Percentiles rank a stretch among this genome's conserved stretches.
These are phyloP conservation scores for Cremastinae sp. DNA, from an alignment of 2,888 invertebrate genomes.

Conservation along the genomic window DNA sequence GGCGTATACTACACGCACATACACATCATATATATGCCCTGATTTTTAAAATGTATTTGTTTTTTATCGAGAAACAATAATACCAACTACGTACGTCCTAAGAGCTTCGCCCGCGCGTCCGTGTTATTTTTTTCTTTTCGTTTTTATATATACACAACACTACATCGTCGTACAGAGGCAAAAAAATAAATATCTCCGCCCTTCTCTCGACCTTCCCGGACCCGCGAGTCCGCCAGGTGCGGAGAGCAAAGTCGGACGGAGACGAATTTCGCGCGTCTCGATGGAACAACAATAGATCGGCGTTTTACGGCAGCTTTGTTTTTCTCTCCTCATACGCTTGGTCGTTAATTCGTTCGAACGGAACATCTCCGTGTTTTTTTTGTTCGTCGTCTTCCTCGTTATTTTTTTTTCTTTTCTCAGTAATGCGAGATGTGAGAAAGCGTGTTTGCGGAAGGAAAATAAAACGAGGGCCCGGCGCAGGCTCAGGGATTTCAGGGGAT, in stretches of 20 bases:
- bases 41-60: background rate
- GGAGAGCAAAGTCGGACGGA: slow-evolving; percentile 22
- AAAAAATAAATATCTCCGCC: slow-evolving; percentile 49
- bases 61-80: slow-evolving; percentile 46
- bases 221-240: slow-evolving; percentile 8
- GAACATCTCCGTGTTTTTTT: slow-evolving; percentile 26
- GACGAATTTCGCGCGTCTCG: slow-evolving; percentile 34
- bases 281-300: slow-evolving; percentile 22
- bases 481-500: slow-evolving; percentile 43
- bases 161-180: slow-evolving; percentile 53
- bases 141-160: slow-evolving; percentile 45
- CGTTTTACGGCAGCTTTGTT: slow-evolving; percentile 27
- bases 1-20: slow-evolving; percentile 19
- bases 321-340: slow-evolving; percentile 21
- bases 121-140: slow-evolving; percentile 6
- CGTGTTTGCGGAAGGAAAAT: slow-evolving; percentile 50
- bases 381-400: slow-evolving; percentile 15
- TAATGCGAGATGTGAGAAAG: slow-evolving; percentile 27
- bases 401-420: slow-evolving; percentile 37
- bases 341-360: slow-evolving; percentile 44
- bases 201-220: slow-evolving; percentile 5
- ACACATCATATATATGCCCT: background rate
- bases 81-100: slow-evolving; percentile 45
- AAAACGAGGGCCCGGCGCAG: too few species aligned
- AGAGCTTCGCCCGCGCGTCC: slow-evolving; percentile 31